A percentile compares a stretch with the other conserved stretches of the same genome.
Conservation (phyloP, 2,113 vertebrate genomes). For the Corythornis cristatus region DNA sequence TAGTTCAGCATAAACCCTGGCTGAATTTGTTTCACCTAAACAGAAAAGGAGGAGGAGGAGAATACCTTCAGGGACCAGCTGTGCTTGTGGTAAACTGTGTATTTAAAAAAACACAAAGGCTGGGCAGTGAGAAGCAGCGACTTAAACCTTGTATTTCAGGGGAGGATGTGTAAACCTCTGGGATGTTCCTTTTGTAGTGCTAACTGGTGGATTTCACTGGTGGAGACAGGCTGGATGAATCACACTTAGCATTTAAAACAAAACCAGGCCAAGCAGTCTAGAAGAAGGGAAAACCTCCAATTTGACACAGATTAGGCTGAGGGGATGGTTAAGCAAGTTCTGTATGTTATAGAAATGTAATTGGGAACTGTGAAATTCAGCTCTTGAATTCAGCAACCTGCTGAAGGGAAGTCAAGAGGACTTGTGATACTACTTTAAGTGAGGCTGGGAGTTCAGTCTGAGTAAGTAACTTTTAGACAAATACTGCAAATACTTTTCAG, state of each 20-base stretch:
- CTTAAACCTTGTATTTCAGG: background rate
- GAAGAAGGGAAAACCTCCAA: background rate
- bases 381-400: background rate
- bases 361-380: background rate
- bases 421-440: background rate
- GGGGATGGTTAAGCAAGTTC: background rate
- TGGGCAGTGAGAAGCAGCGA: background rate
- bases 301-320: background rate
- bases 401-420: background rate
- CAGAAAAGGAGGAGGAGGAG: background rate
- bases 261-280: background rate
- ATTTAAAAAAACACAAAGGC: background rate
- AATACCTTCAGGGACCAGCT: background rate
- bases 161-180: background rate
- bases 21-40: background rate
- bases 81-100: background rate
- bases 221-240: slow-evolving; percentile 2
- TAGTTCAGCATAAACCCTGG: background rate
- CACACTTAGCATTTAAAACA: background rate
- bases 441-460: background rate
- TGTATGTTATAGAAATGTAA: background rate
- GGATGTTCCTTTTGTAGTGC: background rate
- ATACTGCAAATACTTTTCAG: background rate
- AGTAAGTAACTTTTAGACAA: background rate
- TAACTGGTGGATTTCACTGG: background rate